Percentiles rank a stretch among this genome's conserved stretches.
Evolutionary conservation across 2,797 vertebrate species (phyloP).

Genomic region (Myotis daubentonii): DNA sequence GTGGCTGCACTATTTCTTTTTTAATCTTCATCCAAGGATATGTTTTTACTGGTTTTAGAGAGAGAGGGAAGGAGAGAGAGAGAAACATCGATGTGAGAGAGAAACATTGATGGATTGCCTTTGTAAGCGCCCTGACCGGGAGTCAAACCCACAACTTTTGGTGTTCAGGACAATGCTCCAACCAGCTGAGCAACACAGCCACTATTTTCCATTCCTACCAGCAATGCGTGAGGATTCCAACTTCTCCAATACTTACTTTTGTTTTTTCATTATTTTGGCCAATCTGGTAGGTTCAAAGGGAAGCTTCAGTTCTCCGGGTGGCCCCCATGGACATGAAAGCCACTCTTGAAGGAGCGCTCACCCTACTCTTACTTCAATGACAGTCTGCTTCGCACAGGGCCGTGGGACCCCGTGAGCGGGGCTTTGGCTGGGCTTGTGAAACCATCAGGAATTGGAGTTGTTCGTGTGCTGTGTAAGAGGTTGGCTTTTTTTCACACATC

Average conservation of each 20-base stretch:
- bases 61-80: not conserved
- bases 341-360: not conserved
- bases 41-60: not conserved
- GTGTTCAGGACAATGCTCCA: not conserved
- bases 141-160: not conserved
- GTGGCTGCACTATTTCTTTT: not conserved
- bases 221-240: not conserved
- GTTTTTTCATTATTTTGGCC: not conserved
- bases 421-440: not conserved
- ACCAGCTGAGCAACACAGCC: not conserved
- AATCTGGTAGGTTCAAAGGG: not conserved
- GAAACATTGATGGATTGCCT: not conserved
- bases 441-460: not conserved
- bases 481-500: not conserved
- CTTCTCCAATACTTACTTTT: not conserved
- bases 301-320: not conserved
- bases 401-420: not conserved
- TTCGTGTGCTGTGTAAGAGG: not conserved
- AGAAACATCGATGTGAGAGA: not conserved
- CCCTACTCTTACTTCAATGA: not conserved
- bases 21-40: not conserved
- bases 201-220: not conserved
- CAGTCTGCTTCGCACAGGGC: not conserved
- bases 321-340: not conserved
- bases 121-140: not conserved